Percentiles rank a stretch among this genome's conserved stretches.
phyloP scores from a whole-genome alignment of 1,140 invertebrate genomes.

The Pogonomyrmex californicus region DNA sequence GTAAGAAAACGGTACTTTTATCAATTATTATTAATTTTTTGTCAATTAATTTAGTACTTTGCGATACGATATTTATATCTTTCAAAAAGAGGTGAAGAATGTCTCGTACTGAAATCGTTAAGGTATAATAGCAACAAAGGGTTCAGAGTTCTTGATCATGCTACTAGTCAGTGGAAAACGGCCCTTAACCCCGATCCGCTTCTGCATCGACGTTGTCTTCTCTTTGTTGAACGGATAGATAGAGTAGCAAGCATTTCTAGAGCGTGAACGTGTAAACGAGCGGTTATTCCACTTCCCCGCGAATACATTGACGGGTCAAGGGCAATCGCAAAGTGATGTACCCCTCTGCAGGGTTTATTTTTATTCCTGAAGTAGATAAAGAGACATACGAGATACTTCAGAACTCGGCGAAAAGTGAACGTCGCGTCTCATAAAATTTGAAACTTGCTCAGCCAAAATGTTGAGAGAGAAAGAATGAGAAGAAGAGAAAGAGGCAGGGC shows the following conservation, averaged over 20 bases:
- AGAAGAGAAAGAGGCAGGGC: background rate
- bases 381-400: background rate
- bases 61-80: background rate
- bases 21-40: background rate
- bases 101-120: slow-evolving; percentile 12
- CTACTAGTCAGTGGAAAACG: slow-evolving; percentile 31
- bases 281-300: slow-evolving; percentile 49
- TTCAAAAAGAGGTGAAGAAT: background rate
- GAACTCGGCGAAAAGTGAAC: background rate
- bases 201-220: slow-evolving; percentile 11
- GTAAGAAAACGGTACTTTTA: background rate
- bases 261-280: slow-evolving; percentile 69
- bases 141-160: slow-evolving; percentile 13
- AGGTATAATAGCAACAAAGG: slow-evolving; percentile 32
- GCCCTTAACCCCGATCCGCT: slow-evolving; percentile 48
- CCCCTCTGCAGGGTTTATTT: slow-evolving; percentile 55
- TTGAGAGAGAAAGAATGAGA: background rate
- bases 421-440: background rate
- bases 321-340: slow-evolving; percentile 46
- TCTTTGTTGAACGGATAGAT: slow-evolving; percentile 51
- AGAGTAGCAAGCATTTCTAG: slow-evolving; percentile 56
- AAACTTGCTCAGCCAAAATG: background rate
- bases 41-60: background rate
- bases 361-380: slow-evolving; percentile 13
- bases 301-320: slow-evolving; percentile 71